Base-by-base conservation (phyloP, 1,140 invertebrate genomes). In the Hylyphantes graminicola region DNA sequence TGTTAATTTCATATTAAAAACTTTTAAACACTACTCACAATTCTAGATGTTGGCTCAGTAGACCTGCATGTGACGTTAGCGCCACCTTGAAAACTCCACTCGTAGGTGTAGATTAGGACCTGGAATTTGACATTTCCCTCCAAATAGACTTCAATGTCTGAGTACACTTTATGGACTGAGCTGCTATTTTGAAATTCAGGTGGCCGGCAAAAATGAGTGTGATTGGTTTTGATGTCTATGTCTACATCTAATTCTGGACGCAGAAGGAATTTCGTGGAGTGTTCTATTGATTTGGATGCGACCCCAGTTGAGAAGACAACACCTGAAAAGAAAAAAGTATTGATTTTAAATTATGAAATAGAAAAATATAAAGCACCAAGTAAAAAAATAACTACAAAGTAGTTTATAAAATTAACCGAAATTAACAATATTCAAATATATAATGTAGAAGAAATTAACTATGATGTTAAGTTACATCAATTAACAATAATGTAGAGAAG, bases 301-400 rank as follows among this genome's bases (percentile, higher is more conserved):
- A 81, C 7, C 63, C 78, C 78, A 63, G 78, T 61, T 0, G 78
- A 73, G 35, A 81, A 72, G 11, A 72, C 35, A 2, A 81, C 68
- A 2, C 55, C 78, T 81, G 35, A 11, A 80, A 64, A 68, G 51
- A 35, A 57, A 19, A 19, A 21, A 21, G 21, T 50, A n/a, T 11
- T 9, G 2, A 0, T 10, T 21, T 64, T 64, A 8, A 10, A 0
- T n/a, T n/a, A n/a, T n/a, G n/a, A n/a, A n/a, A n/a, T n/a, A n/a
- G n/a, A n/a, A n/a, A n/a, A n/a, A n/a, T n/a, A n/a, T n/a, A n/a
- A n/a, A n/a, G n/a, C n/a, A n/a, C n/a, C n/a, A n/a, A n/a, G n/a
- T n/a, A n/a, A n/a, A n/a, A n/a, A n/a, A n/a, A n/a, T n/a, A n/a
- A n/a, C n/a, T n/a, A n/a, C n/a, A n/a, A n/a, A n/a, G n/a, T n/a